Base-by-base conservation (phyloP, 2,888 invertebrate species). In the Lacanobia wlatinum region DNA sequence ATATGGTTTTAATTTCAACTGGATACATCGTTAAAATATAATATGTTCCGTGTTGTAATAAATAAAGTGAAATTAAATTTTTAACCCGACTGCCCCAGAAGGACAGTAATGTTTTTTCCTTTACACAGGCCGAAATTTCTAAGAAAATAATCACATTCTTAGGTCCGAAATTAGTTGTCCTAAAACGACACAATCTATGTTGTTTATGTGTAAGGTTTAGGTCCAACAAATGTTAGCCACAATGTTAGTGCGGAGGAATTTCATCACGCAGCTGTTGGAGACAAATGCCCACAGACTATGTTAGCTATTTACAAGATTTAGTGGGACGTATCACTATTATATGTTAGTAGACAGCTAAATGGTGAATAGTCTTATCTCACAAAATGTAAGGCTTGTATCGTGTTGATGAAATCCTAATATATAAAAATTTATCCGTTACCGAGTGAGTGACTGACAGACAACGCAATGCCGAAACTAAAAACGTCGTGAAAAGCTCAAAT, bases 281-380 rank as follows among this genome's bases (percentile, higher is more conserved):
- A 84, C 73, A 73, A 84, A 84, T 72, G 60, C 12, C 50, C 58
- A 38, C 43, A n/a, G 62, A 72, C 60, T 70, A 77, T 70, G 73
- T 70, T 43, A 68, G 81, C 77, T 81, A 80, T 80, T 77, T 62
- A 73, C 73, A 59, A 73, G 69, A 76, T 80, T 64, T 50, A 58
- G 73, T 70, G 61, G 60, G n/a, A 52, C 40, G 7, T 40, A 46
- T 46, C 34, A 43, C 14, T 66, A 28, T 55, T 66, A 66, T 55
- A n/a, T 46, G 46, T 60, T 60, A 60, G 60, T 60, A 50, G 21
- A 59, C 40, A 14, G 8, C 38, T 12, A 59, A 48, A 18, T 23
- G 5, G 52, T 23, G 52, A 53, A 8, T 6, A 34, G 34, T 34
- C 6, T 34, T 5, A 34, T 6, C 34, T 34, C 34, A 34, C 4